phyloP scores from a whole-genome alignment of 2,113 vertebrate species.

The Daubentonia madagascariensis region DNA sequence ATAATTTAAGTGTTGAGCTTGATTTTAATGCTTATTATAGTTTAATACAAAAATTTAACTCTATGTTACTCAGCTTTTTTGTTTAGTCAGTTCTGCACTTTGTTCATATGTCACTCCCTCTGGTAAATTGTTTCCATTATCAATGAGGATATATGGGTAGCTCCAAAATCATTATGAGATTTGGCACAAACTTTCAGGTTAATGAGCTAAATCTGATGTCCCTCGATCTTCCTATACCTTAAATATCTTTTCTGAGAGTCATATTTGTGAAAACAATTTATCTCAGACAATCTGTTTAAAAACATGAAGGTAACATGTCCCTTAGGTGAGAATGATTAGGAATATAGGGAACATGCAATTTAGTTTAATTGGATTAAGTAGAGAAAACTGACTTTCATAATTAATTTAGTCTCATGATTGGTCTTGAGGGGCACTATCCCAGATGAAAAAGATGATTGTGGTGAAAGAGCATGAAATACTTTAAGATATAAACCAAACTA shows the following conservation, averaged over 20 bases:
- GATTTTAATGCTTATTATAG: neutral
- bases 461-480: constrained; percentile 32
- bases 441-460: constrained; percentile 56
- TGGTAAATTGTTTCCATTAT: neutral
- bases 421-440: constrained; percentile 52
- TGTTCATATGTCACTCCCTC: neutral
- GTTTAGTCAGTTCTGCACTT: neutral
- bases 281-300: constrained; percentile 66
- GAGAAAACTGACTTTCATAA: constrained; percentile 78
- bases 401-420: constrained; percentile 80
- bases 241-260: constrained; percentile 55
- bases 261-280: constrained; percentile 69
- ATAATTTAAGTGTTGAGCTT: constrained; percentile 5
- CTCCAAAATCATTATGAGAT: constrained; percentile 4
- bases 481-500: constrained; percentile 23
- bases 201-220: constrained; percentile 54
- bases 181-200: constrained; percentile 45
- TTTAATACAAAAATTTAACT: constrained; percentile 30
- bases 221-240: constrained; percentile 14
- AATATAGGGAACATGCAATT: constrained; percentile 77
- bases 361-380: constrained; percentile 81
- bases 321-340: constrained; percentile 72
- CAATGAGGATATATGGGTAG: neutral
- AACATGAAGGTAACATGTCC: constrained; percentile 73
- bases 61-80: neutral